Conservation (phyloP, 1,140 invertebrate genomes). For the Brachionus rubens region DNA sequence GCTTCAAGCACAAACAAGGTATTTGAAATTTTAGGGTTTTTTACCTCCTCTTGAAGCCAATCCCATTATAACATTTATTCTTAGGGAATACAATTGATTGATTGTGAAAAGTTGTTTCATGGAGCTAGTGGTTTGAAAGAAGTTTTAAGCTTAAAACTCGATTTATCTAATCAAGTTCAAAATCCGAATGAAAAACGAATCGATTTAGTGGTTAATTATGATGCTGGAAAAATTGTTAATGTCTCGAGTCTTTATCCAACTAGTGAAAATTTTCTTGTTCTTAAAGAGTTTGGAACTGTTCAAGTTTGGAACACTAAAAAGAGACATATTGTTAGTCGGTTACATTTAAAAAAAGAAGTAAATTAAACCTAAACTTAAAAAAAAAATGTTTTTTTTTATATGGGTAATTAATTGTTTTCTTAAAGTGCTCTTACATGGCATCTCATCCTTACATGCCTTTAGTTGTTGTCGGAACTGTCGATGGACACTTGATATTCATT, state of each 20-base stretch:
- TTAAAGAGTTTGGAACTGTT: constrained; percentile 34
- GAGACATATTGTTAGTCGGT: not conserved
- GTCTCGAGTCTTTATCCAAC: constrained; percentile 1
- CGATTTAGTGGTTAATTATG: constrained; percentile 10
- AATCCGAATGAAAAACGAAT: not conserved
- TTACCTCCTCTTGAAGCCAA: not conserved
- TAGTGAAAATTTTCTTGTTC: constrained; percentile 16
- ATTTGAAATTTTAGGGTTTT: not conserved
- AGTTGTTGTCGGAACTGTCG: constrained; percentile 11
- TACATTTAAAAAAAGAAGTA: constrained; percentile 18
- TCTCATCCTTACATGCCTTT: constrained; percentile 30
- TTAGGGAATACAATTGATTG: not conserved
- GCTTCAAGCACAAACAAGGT: constrained; percentile 18
- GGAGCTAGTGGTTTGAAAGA: not conserved
- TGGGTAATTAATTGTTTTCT: not conserved
- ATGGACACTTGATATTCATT: constrained; percentile 29
- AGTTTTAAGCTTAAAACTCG: constrained; percentile 24
- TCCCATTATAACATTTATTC: not conserved
- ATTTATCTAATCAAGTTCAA: not conserved
- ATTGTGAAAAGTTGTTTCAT: constrained; percentile 33
- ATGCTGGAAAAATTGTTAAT: constrained; percentile 13
- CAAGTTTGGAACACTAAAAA: constrained; percentile 31
- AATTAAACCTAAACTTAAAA: not conserved
- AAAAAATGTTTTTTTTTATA: not conserved
- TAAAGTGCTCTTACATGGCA: constrained; percentile 11